Evolutionary conservation across 92 coral and sea anemone genomes (phyloP).

Genomic region (Porites rus): DNA sequence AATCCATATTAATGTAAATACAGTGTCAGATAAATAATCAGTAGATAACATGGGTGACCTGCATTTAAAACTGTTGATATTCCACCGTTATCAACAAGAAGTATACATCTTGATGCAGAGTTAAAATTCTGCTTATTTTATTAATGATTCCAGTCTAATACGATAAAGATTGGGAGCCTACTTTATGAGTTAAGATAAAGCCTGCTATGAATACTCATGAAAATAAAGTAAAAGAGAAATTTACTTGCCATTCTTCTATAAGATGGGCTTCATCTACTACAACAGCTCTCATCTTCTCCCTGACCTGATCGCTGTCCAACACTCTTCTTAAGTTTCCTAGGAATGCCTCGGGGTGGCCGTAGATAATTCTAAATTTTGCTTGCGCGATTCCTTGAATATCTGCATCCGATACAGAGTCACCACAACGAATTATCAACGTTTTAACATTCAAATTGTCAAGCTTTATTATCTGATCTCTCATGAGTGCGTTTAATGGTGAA

Average conservation of each 20-base stretch:
- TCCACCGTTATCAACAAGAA: not conserved
- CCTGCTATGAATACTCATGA: not conserved
- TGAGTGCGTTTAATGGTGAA: too few species aligned
- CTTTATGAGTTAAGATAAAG: not conserved
- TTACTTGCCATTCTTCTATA: slow-evolving; percentile 42
- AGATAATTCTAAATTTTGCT: slow-evolving; percentile 3
- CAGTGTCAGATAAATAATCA: too few species aligned
- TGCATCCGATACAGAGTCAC: not conserved
- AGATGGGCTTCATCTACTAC: slow-evolving; percentile 49
- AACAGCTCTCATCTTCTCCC: slow-evolving; percentile 6
- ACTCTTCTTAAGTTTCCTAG: not conserved
- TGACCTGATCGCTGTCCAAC: slow-evolving; percentile 16
- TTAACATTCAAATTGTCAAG: not conserved
- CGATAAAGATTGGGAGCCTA: not conserved
- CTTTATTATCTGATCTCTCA: slow-evolving; percentile 14
- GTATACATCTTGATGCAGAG: not conserved
- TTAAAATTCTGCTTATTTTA: too few species aligned
- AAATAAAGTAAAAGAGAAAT: not conserved
- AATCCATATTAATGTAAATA: too few species aligned
- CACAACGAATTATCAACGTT: not conserved
- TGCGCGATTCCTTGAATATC: not conserved
- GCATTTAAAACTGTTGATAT: too few species aligned
- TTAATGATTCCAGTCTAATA: not conserved
- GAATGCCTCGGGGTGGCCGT: slow-evolving; percentile 18
- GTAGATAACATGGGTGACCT: too few species aligned